Percentiles rank a stretch among this genome's conserved stretches.
phyloP scores from a whole-genome alignment of 2,113 vertebrate genomes.

The Monopterus albus region DNA sequence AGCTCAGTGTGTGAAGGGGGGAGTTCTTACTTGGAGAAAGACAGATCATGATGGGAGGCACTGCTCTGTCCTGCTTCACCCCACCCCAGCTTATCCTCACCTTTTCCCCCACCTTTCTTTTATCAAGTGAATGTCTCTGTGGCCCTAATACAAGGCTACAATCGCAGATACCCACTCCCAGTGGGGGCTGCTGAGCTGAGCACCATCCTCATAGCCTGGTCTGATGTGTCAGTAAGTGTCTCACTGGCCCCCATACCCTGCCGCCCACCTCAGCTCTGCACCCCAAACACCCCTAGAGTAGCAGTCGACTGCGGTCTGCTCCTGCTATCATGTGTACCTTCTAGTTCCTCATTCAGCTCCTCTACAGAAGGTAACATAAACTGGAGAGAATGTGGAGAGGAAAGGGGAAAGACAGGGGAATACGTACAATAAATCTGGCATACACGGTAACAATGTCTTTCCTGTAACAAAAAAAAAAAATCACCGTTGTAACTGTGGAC shows the following conservation, averaged over 20 bases:
- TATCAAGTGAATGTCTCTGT: conserved; percentile 52
- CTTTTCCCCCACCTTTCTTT: conserved; percentile 56
- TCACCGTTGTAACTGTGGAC: conserved; percentile 15
- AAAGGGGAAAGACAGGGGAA: conserved; percentile 23
- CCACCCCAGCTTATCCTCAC: neutral
- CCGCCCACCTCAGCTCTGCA: conserved; percentile 11
- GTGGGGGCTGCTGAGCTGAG: conserved; percentile 72
- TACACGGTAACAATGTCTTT: conserved; percentile 31
- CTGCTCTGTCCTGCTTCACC: conserved; percentile 7
- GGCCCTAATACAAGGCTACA: conserved; percentile 56
- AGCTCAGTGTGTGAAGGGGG: conserved; percentile 42
- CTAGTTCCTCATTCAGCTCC: conserved; percentile 55
- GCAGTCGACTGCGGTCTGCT: conserved; percentile 57
- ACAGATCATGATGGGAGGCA: conserved; percentile 40
- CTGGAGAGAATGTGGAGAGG: conserved; percentile 28
- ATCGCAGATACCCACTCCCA: conserved; percentile 73
- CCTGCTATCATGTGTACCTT: conserved; percentile 41
- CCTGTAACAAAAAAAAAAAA: conserved; percentile 1
- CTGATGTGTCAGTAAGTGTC: conserved; percentile 64
- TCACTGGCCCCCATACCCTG: neutral
- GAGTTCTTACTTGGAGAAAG: conserved; percentile 23
- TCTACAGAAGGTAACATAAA: conserved; percentile 60
- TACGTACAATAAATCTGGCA: conserved; percentile 40
- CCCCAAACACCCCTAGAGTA: conserved; percentile 59
- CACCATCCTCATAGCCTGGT: conserved; percentile 67